Conservation (phyloP, 2,113 vertebrate genomes). For the Balaenoptera acutorostrata region DNA sequence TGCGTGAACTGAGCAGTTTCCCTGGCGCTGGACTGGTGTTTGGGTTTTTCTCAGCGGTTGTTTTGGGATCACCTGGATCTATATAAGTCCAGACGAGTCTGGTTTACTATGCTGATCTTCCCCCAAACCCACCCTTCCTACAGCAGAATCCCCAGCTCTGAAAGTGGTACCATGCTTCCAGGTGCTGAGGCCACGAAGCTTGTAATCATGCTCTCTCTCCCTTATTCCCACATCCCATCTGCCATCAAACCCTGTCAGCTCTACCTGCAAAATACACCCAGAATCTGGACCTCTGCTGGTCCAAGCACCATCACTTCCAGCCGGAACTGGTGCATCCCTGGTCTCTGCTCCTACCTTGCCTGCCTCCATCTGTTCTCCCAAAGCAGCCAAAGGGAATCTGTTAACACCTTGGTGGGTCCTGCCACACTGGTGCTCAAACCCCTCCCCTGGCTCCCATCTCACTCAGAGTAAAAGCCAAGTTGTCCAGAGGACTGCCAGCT, state of each 20-base stretch:
- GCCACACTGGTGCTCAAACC: background rate
- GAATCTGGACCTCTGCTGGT: background rate
- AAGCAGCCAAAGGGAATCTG: background rate
- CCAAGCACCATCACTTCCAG: background rate
- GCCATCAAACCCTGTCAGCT: background rate
- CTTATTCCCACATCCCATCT: background rate
- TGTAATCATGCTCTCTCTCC: background rate
- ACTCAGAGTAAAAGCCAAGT: background rate
- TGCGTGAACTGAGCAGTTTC: background rate
- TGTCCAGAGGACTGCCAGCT: background rate
- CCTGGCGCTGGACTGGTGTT: background rate
- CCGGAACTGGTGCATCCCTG: background rate
- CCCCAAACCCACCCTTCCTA: background rate
- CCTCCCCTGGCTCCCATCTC: background rate
- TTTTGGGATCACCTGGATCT: background rate
- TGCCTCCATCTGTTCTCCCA: background rate
- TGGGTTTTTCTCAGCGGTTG: background rate
- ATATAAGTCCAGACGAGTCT: background rate
- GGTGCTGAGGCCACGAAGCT: background rate
- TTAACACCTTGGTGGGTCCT: background rate
- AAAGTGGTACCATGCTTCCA: no score
- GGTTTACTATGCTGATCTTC: background rate
- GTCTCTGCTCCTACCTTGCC: background rate
- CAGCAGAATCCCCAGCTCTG: accelerated
- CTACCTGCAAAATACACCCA: background rate